These are phyloP conservation scores for Dermochelys coriacea DNA, from an alignment of 2,797 vertebrate species.

Conservation along the genomic window DNA sequence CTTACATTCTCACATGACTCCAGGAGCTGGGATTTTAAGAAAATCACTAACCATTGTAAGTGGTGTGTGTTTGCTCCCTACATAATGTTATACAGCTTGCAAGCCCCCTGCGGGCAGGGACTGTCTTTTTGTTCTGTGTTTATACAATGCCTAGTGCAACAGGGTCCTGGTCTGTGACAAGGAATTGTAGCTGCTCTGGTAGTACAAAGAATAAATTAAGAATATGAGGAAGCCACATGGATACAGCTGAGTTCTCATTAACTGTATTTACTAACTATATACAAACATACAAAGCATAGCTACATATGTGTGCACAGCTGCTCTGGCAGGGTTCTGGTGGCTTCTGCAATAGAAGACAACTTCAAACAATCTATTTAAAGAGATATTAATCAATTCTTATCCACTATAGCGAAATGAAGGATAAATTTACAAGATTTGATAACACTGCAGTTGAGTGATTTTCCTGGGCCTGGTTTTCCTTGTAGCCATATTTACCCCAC, in stretches of 20 bases:
- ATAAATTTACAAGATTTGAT: background rate
- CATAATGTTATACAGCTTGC: background rate
- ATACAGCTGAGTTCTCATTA: slow-evolving; percentile 35
- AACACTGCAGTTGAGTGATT: background rate
- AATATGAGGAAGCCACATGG: slow-evolving; percentile 12
- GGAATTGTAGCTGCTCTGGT: background rate
- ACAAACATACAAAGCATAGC: background rate
- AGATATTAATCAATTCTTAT: background rate
- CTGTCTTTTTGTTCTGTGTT: background rate
- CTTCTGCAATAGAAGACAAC: background rate
- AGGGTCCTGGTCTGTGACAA: background rate
- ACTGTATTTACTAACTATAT: slow-evolving; percentile 31
- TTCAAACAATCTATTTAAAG: slow-evolving; percentile 19
- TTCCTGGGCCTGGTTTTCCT: background rate
- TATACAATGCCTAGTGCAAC: background rate
- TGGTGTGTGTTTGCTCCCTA: slow-evolving; percentile 43
- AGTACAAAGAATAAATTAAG: background rate
- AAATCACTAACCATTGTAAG: background rate
- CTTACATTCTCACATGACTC: accelerated
- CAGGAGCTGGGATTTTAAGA: background rate
- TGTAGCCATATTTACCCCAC: background rate
- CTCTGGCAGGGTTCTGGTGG: background rate
- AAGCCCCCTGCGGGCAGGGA: background rate
- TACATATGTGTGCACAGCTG: slow-evolving; percentile 19
- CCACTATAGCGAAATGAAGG: background rate